Percentiles rank a stretch among this genome's conserved stretches.
Conservation (phyloP, 2,888 invertebrate genomes). For the Aelia acuminata region DNA sequence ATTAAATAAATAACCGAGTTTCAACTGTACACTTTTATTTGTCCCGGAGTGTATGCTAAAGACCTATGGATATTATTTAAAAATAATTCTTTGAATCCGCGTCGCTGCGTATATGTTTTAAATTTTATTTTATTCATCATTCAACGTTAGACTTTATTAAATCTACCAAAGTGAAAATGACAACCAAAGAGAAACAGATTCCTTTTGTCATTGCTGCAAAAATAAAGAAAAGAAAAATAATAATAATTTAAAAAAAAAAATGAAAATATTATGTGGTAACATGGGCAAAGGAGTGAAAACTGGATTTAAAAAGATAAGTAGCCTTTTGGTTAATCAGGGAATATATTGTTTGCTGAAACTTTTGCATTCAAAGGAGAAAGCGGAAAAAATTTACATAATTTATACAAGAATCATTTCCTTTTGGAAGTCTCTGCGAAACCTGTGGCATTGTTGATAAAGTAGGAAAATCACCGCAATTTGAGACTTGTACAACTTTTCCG, state of each 20-base stretch:
- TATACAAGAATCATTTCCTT: slow-evolving; percentile 7
- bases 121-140: too few species aligned
- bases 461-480: neutral
- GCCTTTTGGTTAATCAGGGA: neutral
- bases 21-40: too few species aligned
- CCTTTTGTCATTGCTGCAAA: neutral
- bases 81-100: too few species aligned
- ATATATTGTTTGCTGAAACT: neutral
- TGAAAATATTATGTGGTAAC: neutral
- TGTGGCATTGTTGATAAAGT: neutral
- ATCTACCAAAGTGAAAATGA: too few species aligned
- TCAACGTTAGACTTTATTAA: too few species aligned
- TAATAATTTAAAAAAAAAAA: too few species aligned
- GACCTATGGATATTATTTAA: too few species aligned
- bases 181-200: too few species aligned
- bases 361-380: neutral
- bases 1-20: too few species aligned
- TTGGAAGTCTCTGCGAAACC: neutral
- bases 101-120: too few species aligned
- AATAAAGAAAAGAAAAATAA: too few species aligned
- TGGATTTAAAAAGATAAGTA: neutral
- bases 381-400: neutral
- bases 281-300: neutral
- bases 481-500: neutral
- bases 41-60: too few species aligned